Evolutionary conservation across 2,113 vertebrate species (phyloP), one percentile per base, ranked within the genome.

Genomic region (Seriola rivoliana): DNA sequence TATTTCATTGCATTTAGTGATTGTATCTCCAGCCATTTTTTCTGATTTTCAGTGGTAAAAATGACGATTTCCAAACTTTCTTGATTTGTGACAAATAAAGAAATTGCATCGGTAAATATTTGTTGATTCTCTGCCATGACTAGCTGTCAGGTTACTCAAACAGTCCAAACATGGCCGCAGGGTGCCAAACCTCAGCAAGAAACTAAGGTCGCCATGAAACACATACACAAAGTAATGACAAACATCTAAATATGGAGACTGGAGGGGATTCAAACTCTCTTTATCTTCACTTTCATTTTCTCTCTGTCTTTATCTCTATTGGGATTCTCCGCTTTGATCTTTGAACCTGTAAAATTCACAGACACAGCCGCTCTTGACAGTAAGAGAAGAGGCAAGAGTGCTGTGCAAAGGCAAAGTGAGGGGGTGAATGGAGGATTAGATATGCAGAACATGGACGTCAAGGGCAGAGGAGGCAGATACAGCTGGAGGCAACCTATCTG

Each of bases 361-460:
- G 10, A 17, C 63, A 90, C 78, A 88, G 83, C 74, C 64, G 13
- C 82, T 82, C 76, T 89, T 90, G 91, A 91, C 92, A 91, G 89
- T 82, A 71, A 71, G 80, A 85, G 79, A 82, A 70, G 81, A 91
- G 80, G 88, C 81, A 82, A 88, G 80, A 86, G 77, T 81, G 80
- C 85, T 84, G 82, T 78, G 91, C 68, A 85, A 84, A 92, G 85
- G 87, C 82, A 91, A 81, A 85, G 78, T 89, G 81, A 90, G 83
- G 82, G 89, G 90, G 90, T 92, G 90, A 88, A 86, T 63, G 78
- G 75, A 79, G 82, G 71, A 93, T 93, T 93, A 90, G 78, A 85
- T 87, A 92, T 92, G 88, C 91, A 93, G 80, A 91, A 91, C 88
- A 91, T 92, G 85, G 86, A 91, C 40, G 85, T 93, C 86, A 94